Conservation (phyloP, 2,797 vertebrate genomes). For the Pogonophryne albipinna region DNA sequence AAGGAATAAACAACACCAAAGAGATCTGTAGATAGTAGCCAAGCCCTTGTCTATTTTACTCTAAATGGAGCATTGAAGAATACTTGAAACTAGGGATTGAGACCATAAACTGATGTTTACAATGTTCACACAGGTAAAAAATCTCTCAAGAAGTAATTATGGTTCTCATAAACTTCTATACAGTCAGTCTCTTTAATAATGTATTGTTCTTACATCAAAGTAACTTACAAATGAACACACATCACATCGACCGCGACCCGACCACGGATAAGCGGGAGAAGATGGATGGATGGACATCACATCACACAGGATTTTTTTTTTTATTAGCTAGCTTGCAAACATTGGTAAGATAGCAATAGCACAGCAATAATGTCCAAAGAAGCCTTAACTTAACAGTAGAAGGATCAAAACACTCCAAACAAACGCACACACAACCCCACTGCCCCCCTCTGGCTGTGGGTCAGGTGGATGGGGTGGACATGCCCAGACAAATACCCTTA, state of each 20-base stretch:
- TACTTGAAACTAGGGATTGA: too few species aligned
- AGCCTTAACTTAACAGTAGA: not conserved
- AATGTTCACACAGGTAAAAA: too few species aligned
- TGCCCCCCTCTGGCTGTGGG: slow-evolving; percentile 26
- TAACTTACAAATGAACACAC: not conserved
- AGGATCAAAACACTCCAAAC: not conserved
- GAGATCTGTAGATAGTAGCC: too few species aligned
- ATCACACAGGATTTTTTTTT: slow-evolving; percentile 2
- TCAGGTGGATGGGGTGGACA: slow-evolving; percentile 48
- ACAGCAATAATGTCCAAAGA: slow-evolving; percentile 1
- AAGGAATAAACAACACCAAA: too few species aligned
- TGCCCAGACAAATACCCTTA: slow-evolving; percentile 54
- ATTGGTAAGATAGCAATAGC: not conserved
- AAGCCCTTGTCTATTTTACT: too few species aligned
- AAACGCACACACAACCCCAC: not conserved
- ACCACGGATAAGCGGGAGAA: too few species aligned
- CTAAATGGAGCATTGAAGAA: too few species aligned
- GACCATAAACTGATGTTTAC: too few species aligned
- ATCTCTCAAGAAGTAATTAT: too few species aligned
- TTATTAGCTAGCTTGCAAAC: not conserved
- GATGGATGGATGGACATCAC: not conserved
- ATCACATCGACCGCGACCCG: too few species aligned
- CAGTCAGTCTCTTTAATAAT: not conserved
- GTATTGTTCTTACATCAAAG: not conserved
- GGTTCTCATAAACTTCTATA: too few species aligned